Percentiles rank a stretch among this genome's conserved stretches.
These are phyloP conservation scores for Cryptosula pallasiana DNA, from an alignment of 2,888 invertebrate species.

Conservation along the genomic window DNA sequence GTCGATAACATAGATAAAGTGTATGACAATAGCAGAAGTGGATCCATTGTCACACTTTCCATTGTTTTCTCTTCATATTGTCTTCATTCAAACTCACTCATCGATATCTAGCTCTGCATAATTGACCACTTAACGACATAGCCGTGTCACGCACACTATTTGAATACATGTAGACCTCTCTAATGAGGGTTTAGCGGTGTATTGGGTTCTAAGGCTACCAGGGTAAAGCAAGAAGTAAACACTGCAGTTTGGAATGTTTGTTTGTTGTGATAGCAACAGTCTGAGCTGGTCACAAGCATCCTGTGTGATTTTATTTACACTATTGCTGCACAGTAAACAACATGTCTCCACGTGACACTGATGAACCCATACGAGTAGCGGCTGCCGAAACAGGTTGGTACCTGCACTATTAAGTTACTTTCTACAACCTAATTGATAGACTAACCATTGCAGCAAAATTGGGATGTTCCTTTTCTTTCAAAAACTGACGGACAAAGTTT, in stretches of 20 bases:
- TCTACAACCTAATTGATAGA: too few relatives aligned
- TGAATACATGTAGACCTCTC: too few relatives aligned
- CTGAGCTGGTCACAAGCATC: too few relatives aligned
- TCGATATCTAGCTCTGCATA: background rate
- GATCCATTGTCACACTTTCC: background rate
- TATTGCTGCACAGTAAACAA: too few relatives aligned
- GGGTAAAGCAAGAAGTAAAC: background rate
- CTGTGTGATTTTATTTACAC: too few relatives aligned
- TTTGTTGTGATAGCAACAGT: background rate
- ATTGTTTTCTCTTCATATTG: background rate
- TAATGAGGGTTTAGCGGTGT: too few relatives aligned
- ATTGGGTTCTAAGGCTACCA: background rate
- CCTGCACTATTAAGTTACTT: too few relatives aligned
- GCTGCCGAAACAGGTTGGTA: constrained; percentile 17
- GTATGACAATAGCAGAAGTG: background rate
- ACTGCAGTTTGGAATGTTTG: background rate
- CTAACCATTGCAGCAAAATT: too few relatives aligned
- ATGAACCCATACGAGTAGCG: background rate
- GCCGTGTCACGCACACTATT: too few relatives aligned
- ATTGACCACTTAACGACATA: background rate
- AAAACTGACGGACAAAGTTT: too few relatives aligned
- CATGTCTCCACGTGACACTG: background rate
- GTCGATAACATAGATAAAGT: background rate
- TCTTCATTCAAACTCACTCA: background rate
- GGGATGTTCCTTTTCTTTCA: too few relatives aligned